These are phyloP conservation scores for Epizoanthus scotinus DNA, from an alignment of 92 coral and sea anemone genomes.

Conservation along the genomic window DNA sequence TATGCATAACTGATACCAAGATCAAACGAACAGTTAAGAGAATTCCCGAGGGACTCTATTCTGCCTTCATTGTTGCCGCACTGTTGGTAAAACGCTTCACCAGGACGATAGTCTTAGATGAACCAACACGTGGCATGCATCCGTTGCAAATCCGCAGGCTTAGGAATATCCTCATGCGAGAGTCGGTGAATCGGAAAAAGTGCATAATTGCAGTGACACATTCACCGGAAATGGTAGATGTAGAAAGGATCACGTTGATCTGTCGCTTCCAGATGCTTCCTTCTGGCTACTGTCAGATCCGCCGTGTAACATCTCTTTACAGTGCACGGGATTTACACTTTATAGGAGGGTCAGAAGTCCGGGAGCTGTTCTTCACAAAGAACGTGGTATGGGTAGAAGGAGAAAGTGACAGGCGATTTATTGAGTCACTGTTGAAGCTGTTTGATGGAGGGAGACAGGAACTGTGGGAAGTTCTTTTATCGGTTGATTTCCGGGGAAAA, in stretches of 20 bases:
- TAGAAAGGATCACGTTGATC: slow-evolving; percentile 78
- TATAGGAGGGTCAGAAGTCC: slow-evolving; percentile 83
- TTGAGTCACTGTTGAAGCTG: slow-evolving; percentile 77
- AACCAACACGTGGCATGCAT: slow-evolving; percentile 94
- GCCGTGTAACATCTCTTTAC: slow-evolving; percentile 75
- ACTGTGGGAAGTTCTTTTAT: slow-evolving; percentile 62
- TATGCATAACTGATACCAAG: slow-evolving; percentile 47
- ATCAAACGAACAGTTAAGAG: slow-evolving; percentile 60
- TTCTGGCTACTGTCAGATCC: slow-evolving; percentile 80
- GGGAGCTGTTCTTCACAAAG: slow-evolving; percentile 89
- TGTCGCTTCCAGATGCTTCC: slow-evolving; percentile 86
- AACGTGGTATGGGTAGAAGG: slow-evolving; percentile 94
- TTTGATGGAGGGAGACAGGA: slow-evolving; percentile 79
- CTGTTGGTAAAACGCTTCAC: slow-evolving; percentile 67
- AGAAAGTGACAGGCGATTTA: slow-evolving; percentile 87
- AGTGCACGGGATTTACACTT: slow-evolving; percentile 85
- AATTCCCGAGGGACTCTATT: slow-evolving; percentile 84
- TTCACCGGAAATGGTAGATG: slow-evolving; percentile 88
- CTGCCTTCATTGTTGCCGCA: slow-evolving; percentile 85
- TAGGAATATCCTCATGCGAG: slow-evolving; percentile 82
- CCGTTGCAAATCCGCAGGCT: slow-evolving; percentile 89
- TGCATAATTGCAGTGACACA: slow-evolving; percentile 83
- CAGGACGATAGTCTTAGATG: slow-evolving; percentile 80
- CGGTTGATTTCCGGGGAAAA: slow-evolving; percentile 14
- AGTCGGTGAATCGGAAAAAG: slow-evolving; percentile 74